Base-by-base conservation (phyloP, 2,113 vertebrate genomes). In the Dendrocopos noguchii region DNA sequence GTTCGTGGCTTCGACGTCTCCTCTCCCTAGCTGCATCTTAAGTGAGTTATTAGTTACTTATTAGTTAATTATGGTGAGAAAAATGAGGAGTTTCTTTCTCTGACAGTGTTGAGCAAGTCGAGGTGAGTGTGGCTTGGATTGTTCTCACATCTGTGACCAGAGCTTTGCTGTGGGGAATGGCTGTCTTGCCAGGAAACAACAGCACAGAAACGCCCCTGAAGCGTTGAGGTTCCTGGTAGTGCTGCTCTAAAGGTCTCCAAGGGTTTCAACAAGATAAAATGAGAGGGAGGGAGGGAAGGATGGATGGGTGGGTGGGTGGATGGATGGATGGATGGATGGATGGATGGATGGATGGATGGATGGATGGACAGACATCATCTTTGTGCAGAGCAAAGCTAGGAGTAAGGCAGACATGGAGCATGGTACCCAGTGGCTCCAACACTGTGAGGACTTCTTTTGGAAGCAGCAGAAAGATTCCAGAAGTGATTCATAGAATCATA, bases 1-100 rank as follows among this genome's bases (percentile, higher is more conserved):
- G 33, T 76, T 92, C 64, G 6, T 84, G 53, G 21, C 82, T 89
- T 74, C 34, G 33, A 4, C 55, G 63, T 80, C 52, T 93, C n/a
- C 10, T 94, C 47, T 83, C 59, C 65, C 90, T 88, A 87, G 68
- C 60, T 93, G 31, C 36, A 39, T 70, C 21, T 57, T 93, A 79
- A 89, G 36, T 36, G 36, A 36, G 36, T 36, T 8, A 36, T 36
- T 36, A 36, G 36, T 36, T 36, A 36, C 36, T 36, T 36, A 36
- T 36, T 36, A 50, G 29, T 74, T 94, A 91, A 84, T 92, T 84
- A 77, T 55, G 12, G 74, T 87, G 42, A 36, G 82, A 89, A 92
- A 74, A 15, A 2, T 17, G 42, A 50, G 21, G 9, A 79, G 18
- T 55, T 86, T 13, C 12, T 85, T 85, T 67, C 33, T n/a, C n/a